A percentile compares a stretch with the other conserved stretches of the same genome.
phyloP scores from a whole-genome alignment of 2,113 vertebrate species.

The Isurus oxyrinchus region DNA sequence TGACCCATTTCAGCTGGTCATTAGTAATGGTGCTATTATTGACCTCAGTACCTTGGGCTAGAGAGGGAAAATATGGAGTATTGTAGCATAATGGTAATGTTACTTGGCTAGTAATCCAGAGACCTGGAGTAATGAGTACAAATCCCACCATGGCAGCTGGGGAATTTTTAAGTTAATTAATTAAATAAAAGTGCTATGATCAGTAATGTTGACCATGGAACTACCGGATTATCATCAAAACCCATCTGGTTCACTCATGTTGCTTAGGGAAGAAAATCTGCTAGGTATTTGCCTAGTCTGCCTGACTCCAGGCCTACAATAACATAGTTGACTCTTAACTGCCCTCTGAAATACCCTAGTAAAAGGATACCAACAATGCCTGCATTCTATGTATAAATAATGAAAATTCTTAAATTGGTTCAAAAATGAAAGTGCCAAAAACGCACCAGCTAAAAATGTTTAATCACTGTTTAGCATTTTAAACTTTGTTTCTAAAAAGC shows the following conservation, averaged over 20 bases:
- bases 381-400: neutral
- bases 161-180: too few relatives aligned
- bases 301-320: too few relatives aligned
- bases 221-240: neutral
- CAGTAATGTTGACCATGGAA: too few relatives aligned
- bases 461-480: neutral
- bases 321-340: too few relatives aligned
- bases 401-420: neutral
- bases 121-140: neutral
- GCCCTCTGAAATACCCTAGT: too few relatives aligned
- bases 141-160: too few relatives aligned
- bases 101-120: neutral
- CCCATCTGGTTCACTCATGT: neutral
- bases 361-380: too few relatives aligned
- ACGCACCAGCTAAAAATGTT: neutral
- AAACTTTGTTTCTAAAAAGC: neutral
- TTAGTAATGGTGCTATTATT: neutral
- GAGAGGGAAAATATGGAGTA: neutral
- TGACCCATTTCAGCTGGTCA: neutral
- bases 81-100: neutral
- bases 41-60: neutral
- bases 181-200: too few relatives aligned
- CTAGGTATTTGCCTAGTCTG: too few relatives aligned
- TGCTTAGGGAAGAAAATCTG: too few relatives aligned
- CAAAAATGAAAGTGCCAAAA: neutral